phyloP scores from a whole-genome alignment of 2,113 vertebrate genomes.

The Argyrosomus japonicus region DNA sequence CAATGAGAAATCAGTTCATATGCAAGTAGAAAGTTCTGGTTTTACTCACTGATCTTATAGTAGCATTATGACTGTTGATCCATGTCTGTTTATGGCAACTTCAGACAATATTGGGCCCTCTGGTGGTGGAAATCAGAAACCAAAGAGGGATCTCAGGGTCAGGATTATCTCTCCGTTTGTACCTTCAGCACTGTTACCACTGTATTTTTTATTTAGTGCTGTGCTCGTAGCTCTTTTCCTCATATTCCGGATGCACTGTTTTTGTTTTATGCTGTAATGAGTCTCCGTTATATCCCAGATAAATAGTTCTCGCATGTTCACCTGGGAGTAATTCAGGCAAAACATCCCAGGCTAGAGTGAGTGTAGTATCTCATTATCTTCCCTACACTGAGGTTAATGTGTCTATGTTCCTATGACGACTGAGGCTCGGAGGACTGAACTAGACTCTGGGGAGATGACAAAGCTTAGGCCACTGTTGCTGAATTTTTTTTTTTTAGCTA shows the following conservation, averaged over 20 bases:
- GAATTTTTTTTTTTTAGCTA: slow-evolving; percentile 20
- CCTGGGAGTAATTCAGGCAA: not conserved
- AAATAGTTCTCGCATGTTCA: not conserved
- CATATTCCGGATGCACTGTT: not conserved
- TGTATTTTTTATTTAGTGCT: not conserved
- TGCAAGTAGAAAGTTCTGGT: slow-evolving; percentile 18
- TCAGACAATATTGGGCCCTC: slow-evolving; percentile 56
- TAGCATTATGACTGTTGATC: not conserved
- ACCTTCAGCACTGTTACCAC: not conserved
- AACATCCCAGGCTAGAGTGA: not conserved
- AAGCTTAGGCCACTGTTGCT: slow-evolving; percentile 3
- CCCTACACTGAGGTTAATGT: not conserved
- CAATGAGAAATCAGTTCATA: not conserved
- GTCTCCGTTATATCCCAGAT: not conserved
- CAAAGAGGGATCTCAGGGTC: not conserved
- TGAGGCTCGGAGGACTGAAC: not conserved
- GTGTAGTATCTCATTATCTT: not conserved
- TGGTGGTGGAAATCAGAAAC: slow-evolving; percentile 56
- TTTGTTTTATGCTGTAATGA: not conserved
- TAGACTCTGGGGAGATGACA: slow-evolving; percentile 30
- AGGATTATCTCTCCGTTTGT: not conserved
- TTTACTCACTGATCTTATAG: not conserved
- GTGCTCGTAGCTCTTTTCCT: not conserved
- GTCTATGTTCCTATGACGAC: slow-evolving; percentile 6
- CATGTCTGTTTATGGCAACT: not conserved